Evolutionary conservation across 2,113 vertebrate genomes (phyloP).

Genomic region (Pedetes capensis): DNA sequence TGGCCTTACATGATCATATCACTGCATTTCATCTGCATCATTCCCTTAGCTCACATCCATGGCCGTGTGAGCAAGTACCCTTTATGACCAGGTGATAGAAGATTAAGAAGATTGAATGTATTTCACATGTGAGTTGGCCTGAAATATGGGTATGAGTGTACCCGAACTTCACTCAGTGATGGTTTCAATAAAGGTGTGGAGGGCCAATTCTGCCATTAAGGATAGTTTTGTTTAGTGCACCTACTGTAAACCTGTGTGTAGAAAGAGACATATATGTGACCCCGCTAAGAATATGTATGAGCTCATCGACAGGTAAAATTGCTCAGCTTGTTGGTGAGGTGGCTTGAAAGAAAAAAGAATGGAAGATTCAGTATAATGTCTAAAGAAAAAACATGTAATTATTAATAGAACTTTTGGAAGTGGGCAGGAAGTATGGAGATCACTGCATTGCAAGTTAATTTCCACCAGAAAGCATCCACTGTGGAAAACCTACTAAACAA

Average conservation of each 20-base stretch:
- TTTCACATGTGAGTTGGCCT: not conserved
- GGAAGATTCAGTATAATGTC: not conserved
- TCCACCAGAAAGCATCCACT: not conserved
- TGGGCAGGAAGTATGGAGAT: not conserved
- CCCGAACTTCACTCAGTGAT: not conserved
- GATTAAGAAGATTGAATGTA: not conserved
- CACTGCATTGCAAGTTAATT: not conserved
- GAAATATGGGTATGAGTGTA: not conserved
- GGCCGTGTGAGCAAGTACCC: not conserved
- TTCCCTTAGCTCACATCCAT: not conserved
- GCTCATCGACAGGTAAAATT: not conserved
- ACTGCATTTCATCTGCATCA: not conserved
- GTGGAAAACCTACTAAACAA: not conserved
- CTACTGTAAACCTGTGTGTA: not conserved
- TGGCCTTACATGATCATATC: too few relatives aligned
- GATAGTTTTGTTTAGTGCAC: not conserved
- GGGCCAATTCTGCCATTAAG: not conserved
- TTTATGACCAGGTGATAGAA: not conserved
- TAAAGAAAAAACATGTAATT: not conserved
- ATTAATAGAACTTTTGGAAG: not conserved
- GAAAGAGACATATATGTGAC: not conserved
- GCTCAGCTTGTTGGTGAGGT: not conserved
- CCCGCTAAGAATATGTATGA: not conserved
- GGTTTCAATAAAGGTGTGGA: not conserved
- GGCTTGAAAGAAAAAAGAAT: not conserved